Base-by-base conservation (phyloP, 2,797 vertebrate species). In the Delichon dasypus region DNA sequence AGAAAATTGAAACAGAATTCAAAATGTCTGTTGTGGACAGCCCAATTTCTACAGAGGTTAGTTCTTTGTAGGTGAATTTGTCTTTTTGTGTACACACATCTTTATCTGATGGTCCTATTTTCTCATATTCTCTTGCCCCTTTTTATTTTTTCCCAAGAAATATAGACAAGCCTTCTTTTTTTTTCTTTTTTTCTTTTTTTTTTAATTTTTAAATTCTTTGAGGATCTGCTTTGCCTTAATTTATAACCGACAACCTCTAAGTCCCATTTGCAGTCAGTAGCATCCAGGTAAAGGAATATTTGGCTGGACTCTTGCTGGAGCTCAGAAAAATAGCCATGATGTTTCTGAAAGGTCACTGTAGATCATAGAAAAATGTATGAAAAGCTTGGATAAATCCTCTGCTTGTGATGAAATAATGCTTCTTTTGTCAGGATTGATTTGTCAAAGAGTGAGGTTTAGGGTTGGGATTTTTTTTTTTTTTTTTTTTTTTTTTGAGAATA, bases 391-490 rank as follows among this genome's bases (percentile, higher is more conserved):
- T 61, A 89, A 93, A 83, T 64, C 45, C 9, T 64, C 34, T 74
- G 16, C 61, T 81, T 80, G 19, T 67, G 68, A 53, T 25, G 25
- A 70, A 67, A 60, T 44, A 27, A 10, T 36, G 5, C 27, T 50
- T 27, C 11, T 87, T 89, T 90, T 80, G 7, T 73, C 29, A 85
- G 48, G 25, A 51, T 14, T 32, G 36, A 55, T 82, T 88, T 88
- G 16, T 61, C 72, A 70, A 72, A 80, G n/a, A 38, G 4, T 38
- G 4, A 8, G 9, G 0, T 57, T 80, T 85, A 50, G 30, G 17
- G 10, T 8, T 21, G 13, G 0, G 1, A 0, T 4, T 3, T 5
- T 5, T 6, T 10, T 42, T 42, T 40, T n/a, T n/a, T 4, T 3
- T 5, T 5, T 4, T 3, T 5, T 5, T 4, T 3, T 5, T 5